phyloP scores from a whole-genome alignment of 2,888 invertebrate species.

The Erannis defoliaria region DNA sequence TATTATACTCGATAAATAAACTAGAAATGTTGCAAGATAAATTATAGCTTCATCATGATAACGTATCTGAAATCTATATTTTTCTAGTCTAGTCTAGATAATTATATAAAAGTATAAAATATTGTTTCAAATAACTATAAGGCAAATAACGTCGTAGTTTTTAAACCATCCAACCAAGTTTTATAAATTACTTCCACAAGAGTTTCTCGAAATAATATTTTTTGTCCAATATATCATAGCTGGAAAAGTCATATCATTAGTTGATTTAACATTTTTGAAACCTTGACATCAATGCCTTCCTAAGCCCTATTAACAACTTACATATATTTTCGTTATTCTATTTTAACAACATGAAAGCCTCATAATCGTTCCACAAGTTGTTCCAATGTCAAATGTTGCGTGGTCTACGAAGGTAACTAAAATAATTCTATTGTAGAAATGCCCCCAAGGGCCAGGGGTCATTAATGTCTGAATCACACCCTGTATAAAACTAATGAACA shows the following conservation, averaged over 20 bases:
- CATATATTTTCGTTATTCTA: neutral
- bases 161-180: too few relatives aligned
- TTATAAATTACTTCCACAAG: too few relatives aligned
- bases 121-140: too few relatives aligned
- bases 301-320: neutral
- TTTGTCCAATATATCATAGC: neutral
- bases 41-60: too few relatives aligned
- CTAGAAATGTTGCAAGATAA: too few relatives aligned
- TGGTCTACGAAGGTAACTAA: conserved; percentile 25
- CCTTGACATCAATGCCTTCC: conserved; percentile 20
- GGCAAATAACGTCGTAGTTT: too few relatives aligned
- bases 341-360: conserved; percentile 10
- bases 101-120: too few relatives aligned
- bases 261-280: conserved; percentile 1
- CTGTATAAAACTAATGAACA: conserved; percentile 47
- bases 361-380: conserved; percentile 4
- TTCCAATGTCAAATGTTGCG: conserved; percentile 31
- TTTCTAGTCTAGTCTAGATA: too few relatives aligned
- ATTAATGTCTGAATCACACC: conserved; percentile 66
- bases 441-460: conserved; percentile 51
- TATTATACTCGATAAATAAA: too few relatives aligned
- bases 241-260: neutral
- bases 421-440: conserved; percentile 58
- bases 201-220: too few relatives aligned
- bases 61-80: too few relatives aligned